Base-by-base conservation (phyloP, 1,140 invertebrate genomes). In the Nymphalis io region DNA sequence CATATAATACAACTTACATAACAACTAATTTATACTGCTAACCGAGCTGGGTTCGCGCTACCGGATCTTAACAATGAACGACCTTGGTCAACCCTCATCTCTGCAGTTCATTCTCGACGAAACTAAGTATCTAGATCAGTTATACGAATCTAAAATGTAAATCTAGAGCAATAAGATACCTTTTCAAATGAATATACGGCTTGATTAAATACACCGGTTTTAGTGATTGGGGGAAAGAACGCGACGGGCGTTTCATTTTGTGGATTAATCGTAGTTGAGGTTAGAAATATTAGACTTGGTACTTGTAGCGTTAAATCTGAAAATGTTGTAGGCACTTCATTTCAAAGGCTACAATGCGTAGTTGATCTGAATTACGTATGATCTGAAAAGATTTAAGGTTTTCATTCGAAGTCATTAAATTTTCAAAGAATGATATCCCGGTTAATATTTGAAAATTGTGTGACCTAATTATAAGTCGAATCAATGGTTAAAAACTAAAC, bases 21-120 rank as follows among this genome's bases (percentile, higher is more conserved):
- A 60, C 68, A 44, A 62, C 57, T 64, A n/a, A 70, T 70, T 64
- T 39, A 68, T 60, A 42, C n/a, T 21, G 39, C 53, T 60, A 68
- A 59, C 21, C 53, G 16, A 23, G 66, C 67, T 15, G 67, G 40
- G 66, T 44, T 67, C 60, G 57, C 64, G 57, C 64, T 72, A 66
- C 76, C 80, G 80, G 81, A 80, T 86, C 76, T 81, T 55, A 63
- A 87, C 84, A 88, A 84, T 83, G 72, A 63, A 68, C 77, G 87
- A 81, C 87, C 87, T 89, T 89, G 87, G 81, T 59, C 85, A 80
- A 77, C 85, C 87, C 85, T 85, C 80, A 71, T 76, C 71, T 60
- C 60, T 67, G 39, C 23, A 44, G 48, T 64, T 64, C 18, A 64
- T 60, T 51, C 44, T 46, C 65, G 23, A 59, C 51, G 21, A 66